Conservation (phyloP, 2,113 vertebrate genomes). For the Eulacestoma nigropectus region DNA sequence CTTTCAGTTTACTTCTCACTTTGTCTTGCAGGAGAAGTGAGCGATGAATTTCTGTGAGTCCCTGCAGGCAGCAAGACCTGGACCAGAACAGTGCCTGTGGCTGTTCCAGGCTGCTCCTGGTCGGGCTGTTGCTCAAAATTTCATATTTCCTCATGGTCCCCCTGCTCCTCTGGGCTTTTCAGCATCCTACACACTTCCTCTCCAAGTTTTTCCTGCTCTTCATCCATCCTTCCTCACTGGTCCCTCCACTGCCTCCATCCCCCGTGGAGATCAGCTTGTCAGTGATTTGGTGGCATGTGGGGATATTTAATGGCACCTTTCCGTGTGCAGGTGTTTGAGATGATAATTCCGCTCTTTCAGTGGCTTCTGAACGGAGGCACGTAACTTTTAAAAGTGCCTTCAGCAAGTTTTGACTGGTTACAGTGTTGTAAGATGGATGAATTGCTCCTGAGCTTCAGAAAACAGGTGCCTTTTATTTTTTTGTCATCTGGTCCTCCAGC, state of each 20-base stretch:
- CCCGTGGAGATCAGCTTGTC: not conserved
- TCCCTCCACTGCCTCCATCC: not conserved
- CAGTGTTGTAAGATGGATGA: not conserved
- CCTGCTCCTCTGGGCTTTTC: not conserved
- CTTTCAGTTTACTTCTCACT: not conserved
- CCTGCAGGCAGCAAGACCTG: not conserved
- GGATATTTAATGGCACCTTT: not conserved
- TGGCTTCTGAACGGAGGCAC: not conserved
- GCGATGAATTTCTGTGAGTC: not conserved
- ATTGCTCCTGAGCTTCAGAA: not conserved
- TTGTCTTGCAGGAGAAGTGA: not conserved
- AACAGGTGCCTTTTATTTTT: not conserved
- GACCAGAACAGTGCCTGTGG: rapidly evolving
- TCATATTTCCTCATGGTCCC: not conserved
- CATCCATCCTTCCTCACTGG: not conserved
- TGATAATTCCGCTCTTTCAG: not conserved
- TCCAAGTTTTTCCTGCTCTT: not conserved
- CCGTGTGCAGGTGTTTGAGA: not conserved
- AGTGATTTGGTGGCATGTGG: not conserved
- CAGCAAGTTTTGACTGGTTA: not conserved
- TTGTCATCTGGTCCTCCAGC: not conserved
- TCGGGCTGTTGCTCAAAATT: not conserved
- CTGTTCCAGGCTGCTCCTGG: not conserved
- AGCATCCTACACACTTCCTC: not conserved
- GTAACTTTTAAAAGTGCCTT: rapidly evolving